Evolutionary conservation across 2,797 vertebrate species (phyloP).

Genomic region (Oreochromis grahami): DNA sequence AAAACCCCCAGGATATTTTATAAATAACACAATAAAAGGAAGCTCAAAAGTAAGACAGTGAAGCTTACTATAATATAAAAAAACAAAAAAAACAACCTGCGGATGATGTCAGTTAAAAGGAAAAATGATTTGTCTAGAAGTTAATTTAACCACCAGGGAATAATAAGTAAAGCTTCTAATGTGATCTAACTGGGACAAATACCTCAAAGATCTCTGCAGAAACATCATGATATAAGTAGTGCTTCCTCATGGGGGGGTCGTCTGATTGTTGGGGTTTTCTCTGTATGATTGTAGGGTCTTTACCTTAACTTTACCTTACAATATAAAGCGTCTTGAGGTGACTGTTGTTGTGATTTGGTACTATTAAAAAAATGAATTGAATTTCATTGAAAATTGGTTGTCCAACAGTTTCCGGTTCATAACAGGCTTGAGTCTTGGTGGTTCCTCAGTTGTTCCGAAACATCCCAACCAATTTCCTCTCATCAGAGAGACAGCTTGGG

Average conservation of each 20-base stretch:
- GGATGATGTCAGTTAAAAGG: not conserved
- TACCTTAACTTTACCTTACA: not conserved
- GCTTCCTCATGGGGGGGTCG: not conserved
- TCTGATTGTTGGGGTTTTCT: not conserved
- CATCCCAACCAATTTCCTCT: not conserved
- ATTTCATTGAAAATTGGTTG: not conserved
- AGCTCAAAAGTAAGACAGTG: not conserved
- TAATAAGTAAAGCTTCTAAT: not conserved
- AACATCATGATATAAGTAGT: not conserved
- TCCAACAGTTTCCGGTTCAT: not conserved
- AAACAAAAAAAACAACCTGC: not conserved
- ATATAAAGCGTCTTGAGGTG: rapidly evolving
- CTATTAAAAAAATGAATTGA: not conserved
- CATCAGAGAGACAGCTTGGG: not conserved
- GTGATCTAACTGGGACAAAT: not conserved
- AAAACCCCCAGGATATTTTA: not conserved
- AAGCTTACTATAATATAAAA: not conserved
- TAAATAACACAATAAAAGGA: not conserved
- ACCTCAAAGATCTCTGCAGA: no score
- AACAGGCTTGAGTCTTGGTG: not conserved
- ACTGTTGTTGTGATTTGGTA: not conserved
- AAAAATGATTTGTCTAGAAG: not conserved
- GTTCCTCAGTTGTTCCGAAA: not conserved
- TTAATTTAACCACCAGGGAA: not conserved
- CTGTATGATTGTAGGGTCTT: not conserved